Conservation (phyloP, 2,888 invertebrate genomes). For the Eupithecia tripunctaria region DNA sequence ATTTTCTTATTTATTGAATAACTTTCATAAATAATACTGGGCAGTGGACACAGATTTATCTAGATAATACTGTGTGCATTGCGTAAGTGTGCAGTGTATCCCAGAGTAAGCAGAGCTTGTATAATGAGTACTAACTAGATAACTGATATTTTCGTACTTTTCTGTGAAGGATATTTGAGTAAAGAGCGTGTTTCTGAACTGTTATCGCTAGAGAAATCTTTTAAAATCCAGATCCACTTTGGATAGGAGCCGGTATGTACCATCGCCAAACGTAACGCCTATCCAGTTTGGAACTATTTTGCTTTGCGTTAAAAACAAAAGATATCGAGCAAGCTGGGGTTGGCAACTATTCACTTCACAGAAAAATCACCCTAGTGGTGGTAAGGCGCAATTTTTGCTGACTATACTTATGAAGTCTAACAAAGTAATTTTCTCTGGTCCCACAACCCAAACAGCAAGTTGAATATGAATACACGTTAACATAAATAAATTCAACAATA, state of each 20-base stretch:
- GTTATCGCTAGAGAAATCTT: neutral
- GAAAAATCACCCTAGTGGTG: no score
- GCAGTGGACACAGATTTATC: neutral
- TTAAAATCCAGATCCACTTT: no score
- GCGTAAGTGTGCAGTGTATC: no score
- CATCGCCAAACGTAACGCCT: no score
- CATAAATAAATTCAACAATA: neutral
- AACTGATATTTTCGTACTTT: neutral
- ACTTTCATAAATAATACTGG: constrained; percentile 4
- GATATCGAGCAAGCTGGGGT: no score
- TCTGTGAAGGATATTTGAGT: neutral
- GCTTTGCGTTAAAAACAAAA: no score
- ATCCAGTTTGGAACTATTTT: neutral
- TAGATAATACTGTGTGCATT: no score
- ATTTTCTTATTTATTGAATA: no score
- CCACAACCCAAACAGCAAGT: neutral
- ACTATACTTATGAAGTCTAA: neutral
- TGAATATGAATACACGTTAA: neutral
- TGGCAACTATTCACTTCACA: no score
- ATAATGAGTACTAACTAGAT: neutral
- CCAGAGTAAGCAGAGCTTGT: neutral
- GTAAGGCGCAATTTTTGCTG: no score
- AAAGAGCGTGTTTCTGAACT: neutral
- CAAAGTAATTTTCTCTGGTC: neutral
- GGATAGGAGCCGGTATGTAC: no score